A percentile compares a stretch with the other conserved stretches of the same genome.
Conservation (phyloP, 2,888 invertebrate species). For the Mayetiola destructor region DNA sequence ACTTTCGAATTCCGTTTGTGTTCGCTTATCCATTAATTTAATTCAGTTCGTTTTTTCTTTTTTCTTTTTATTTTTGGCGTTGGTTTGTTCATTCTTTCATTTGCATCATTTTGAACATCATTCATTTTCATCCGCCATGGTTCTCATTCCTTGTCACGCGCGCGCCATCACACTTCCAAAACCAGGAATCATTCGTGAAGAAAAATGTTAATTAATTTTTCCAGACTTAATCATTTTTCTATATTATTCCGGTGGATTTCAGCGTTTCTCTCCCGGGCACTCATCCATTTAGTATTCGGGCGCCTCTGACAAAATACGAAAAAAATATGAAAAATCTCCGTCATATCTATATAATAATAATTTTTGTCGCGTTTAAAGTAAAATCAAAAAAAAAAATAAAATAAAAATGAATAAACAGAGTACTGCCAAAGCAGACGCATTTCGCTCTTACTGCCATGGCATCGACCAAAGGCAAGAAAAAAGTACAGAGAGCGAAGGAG, state of each 20-base stretch:
- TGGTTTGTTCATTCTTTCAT: too few relatives aligned
- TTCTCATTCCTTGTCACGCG: background rate
- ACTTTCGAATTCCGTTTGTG: constrained; percentile 12
- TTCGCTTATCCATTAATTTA: constrained; percentile 12
- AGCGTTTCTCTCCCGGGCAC: background rate
- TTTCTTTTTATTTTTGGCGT: background rate
- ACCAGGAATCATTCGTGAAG: constrained; percentile 11
- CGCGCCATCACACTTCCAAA: background rate
- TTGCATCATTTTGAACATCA: background rate
- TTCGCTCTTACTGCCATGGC: background rate
- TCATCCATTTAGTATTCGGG: background rate
- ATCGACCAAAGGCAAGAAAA: background rate
- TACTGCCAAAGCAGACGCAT: background rate
- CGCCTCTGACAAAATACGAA: background rate
- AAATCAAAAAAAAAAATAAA: background rate
- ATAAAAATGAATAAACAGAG: background rate
- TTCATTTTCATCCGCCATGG: background rate
- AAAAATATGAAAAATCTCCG: too few relatives aligned
- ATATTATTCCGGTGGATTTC: constrained; percentile 7
- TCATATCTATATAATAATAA: too few relatives aligned
- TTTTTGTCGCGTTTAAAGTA: constrained; percentile 1
- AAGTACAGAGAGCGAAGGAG: too few relatives aligned
- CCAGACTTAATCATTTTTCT: constrained; percentile 14
- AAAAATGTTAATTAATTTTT: constrained; percentile 14
- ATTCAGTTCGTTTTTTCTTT: constrained; percentile 6